Evolutionary conservation across 2,797 vertebrate genomes (phyloP), one percentile per base, ranked within the genome.

Genomic region (Gadopsis bispinosus): DNA sequence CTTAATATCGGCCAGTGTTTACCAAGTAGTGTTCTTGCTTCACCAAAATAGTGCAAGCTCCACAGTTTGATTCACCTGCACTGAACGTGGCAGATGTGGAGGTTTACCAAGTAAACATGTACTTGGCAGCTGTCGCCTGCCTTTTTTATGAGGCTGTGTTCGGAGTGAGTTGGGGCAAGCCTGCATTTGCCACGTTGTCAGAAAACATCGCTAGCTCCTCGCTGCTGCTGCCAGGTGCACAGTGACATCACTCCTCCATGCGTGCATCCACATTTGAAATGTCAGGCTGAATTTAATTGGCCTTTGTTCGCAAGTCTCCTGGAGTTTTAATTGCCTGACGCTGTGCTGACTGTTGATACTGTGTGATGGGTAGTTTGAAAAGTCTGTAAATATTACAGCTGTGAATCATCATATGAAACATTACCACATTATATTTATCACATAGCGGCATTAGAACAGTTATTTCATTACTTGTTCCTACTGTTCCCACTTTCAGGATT

Each of bases 211-310:
- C 16, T 17, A 29, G 33, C 39, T 58, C 58, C 26, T 51, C 5
- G 4, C 41, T 43, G 48, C 51, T 26, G 59, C 37, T 20, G 54
- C 51, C 91, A 87, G 87, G 83, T 87, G 84, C 53, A 37, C 60
- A 1, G 41, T 65, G 82, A 78, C 83, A 48, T 86, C 61, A 41
- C 67, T 54, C 74, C 79, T 81, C 51, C 3, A 61, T 62, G 75
- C 39, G 60, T 59, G 55, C 58, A 4, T 69, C 66, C 48, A 64
- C 79, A 22, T 78, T 85, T 73, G 50, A 87, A 83, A 88, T 87
- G 90, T 91, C 86, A 86, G 50, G 7, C n/a, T 77, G 73, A 50
- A 66, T 91, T 88, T 87, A 88, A 89, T 89, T 86, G 78, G 68
- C 48, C 45, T 76, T 81, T 37, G 13, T 79, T 77, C 73, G 47